phyloP scores from a whole-genome alignment of 2,113 vertebrate species.

The Mirza zaza region DNA sequence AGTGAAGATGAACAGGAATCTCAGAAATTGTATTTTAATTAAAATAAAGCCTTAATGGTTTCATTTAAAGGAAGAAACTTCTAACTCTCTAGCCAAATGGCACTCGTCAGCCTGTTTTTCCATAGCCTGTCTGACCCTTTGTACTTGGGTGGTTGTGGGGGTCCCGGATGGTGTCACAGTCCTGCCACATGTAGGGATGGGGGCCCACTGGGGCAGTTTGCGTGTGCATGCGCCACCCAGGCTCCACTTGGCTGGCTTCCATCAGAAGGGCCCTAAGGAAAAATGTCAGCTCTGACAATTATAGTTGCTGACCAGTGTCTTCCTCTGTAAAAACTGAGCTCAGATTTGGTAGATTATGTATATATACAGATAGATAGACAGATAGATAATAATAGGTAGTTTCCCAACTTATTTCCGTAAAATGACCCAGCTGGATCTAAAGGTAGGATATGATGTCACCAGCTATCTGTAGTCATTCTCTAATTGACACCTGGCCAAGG shows the following conservation, averaged over 20 bases:
- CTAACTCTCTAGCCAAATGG: background rate
- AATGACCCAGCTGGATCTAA: slow-evolving; percentile 33
- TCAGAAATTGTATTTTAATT: background rate
- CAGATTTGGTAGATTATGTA: background rate
- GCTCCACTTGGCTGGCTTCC: background rate
- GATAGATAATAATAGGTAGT: background rate
- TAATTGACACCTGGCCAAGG: slow-evolving; percentile 45
- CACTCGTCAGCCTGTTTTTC: background rate
- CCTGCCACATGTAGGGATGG: background rate
- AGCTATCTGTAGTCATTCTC: background rate
- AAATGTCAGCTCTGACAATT: slow-evolving; percentile 47
- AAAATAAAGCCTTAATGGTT: background rate
- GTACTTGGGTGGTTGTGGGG: background rate
- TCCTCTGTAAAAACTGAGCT: slow-evolving; percentile 15
- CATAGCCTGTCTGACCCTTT: background rate
- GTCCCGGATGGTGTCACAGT: background rate
- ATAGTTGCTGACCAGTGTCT: slow-evolving; percentile 25
- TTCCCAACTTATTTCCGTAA: slow-evolving; percentile 50
- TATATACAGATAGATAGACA: too few relatives aligned
- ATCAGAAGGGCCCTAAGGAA: slow-evolving; percentile 4
- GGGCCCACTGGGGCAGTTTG: background rate
- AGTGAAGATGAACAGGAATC: background rate
- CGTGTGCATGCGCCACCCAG: background rate
- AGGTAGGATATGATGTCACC: slow-evolving; percentile 49
- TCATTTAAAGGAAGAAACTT: background rate